A percentile compares a stretch with the other conserved stretches of the same genome.
These are phyloP conservation scores for Epistrophe grossulariae DNA, from an alignment of 2,888 invertebrate genomes.

Conservation along the genomic window DNA sequence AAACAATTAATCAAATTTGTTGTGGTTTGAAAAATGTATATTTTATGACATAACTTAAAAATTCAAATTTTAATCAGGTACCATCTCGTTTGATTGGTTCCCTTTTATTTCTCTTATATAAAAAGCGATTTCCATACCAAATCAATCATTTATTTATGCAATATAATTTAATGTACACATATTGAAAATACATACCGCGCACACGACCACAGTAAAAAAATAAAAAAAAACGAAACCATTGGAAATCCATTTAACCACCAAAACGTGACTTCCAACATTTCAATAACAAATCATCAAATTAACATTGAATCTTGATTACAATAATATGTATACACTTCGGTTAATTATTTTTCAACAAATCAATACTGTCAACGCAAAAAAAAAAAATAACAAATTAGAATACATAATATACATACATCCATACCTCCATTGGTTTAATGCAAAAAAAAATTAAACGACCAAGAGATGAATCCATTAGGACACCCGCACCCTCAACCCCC, in stretches of 20 bases:
- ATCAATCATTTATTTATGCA: constrained; percentile 65
- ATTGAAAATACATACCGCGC: background rate
- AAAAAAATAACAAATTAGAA: constrained; percentile 43
- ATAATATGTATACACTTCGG: constrained; percentile 21
- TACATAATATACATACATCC: background rate
- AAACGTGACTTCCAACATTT: constrained; percentile 64
- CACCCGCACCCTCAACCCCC: background rate
- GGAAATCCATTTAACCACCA: constrained; percentile 24
- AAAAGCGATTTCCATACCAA: constrained; percentile 32
- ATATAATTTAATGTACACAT: constrained; percentile 24
- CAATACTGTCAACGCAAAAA: constrained; percentile 19
- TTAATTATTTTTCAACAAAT: constrained; percentile 71
- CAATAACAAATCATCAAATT: constrained; percentile 59
- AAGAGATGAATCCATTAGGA: constrained; percentile 55
- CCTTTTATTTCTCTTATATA: background rate
- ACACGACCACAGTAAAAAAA: background rate
- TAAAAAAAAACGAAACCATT: constrained; percentile 5
- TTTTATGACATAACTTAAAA: constrained; percentile 35
- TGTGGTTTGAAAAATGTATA: constrained; percentile 39
- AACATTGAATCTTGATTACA: constrained; percentile 39
- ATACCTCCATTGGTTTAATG: constrained; percentile 3
- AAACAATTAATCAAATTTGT: constrained; percentile 54
- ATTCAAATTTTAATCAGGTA: constrained; percentile 51
- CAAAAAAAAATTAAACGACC: constrained; percentile 21
- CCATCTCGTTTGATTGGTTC: constrained; percentile 17